These are phyloP conservation scores for Emydocephalus ijimae DNA, from an alignment of 2,113 vertebrate genomes.

Conservation along the genomic window DNA sequence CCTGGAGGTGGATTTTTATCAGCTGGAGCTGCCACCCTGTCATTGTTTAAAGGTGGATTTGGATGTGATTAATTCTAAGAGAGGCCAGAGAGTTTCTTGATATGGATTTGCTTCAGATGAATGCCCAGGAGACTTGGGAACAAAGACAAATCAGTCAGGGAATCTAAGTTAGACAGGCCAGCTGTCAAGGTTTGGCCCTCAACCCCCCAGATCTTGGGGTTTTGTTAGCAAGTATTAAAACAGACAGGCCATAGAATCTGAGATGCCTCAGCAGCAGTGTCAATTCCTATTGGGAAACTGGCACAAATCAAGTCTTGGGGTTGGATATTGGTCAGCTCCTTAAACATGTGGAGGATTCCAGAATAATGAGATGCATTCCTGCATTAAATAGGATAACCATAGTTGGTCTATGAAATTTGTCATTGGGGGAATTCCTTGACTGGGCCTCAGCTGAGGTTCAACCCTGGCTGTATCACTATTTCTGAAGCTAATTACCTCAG, in stretches of 20 bases:
- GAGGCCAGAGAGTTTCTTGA: constrained; percentile 30
- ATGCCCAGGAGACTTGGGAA: background rate
- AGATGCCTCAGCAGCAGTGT: background rate
- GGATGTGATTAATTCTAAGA: constrained; percentile 43
- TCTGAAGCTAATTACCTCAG: background rate
- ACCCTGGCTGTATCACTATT: background rate
- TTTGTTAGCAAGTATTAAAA: constrained; percentile 3
- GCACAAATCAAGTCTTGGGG: background rate
- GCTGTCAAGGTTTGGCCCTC: constrained; percentile 20
- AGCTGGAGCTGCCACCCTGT: constrained; percentile 21
- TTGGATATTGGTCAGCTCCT: background rate
- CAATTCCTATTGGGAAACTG: background rate
- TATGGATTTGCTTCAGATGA: constrained; percentile 6
- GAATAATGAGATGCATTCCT: background rate
- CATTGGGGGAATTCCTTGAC: background rate
- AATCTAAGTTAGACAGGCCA: constrained; percentile 18
- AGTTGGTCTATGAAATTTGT: background rate
- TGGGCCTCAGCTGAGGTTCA: background rate
- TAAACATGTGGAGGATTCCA: background rate
- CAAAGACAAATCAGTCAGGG: constrained; percentile 12
- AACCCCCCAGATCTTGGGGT: background rate
- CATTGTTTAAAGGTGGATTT: constrained; percentile 25
- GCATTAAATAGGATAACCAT: background rate
- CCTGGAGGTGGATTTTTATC: constrained; percentile 34
- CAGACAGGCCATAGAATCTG: background rate